These are phyloP conservation scores for Idaea straminata DNA, from an alignment of 2,888 invertebrate species.

Conservation along the genomic window DNA sequence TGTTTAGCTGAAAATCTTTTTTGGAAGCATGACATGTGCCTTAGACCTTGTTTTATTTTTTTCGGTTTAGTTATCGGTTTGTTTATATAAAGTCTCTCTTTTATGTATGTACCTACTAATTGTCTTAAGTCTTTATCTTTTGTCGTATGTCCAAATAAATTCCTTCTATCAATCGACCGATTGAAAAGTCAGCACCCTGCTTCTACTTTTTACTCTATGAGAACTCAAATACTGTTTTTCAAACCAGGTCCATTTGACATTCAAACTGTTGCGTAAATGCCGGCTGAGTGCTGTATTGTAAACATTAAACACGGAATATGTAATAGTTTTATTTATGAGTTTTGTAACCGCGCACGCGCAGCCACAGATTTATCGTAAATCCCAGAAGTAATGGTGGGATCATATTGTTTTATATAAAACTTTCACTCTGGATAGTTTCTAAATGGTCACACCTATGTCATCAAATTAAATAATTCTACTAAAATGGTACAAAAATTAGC, in stretches of 20 bases:
- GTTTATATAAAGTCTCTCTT: too few relatives aligned
- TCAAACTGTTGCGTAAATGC: conserved; percentile 61
- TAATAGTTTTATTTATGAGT: conserved; percentile 51
- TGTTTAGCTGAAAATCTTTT: too few relatives aligned
- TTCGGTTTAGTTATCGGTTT: too few relatives aligned
- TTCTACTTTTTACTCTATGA: conserved; percentile 26
- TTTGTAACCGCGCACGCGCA: conserved; percentile 43
- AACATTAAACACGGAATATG: conserved; percentile 48
- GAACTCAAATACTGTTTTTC: conserved; percentile 57
- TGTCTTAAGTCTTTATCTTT: too few relatives aligned
- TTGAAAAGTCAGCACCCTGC: neutral
- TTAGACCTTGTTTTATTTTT: too few relatives aligned
- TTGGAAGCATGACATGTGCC: too few relatives aligned
- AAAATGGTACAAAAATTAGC: too few relatives aligned
- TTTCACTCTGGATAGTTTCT: conserved; percentile 9
- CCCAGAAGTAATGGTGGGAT: neutral
- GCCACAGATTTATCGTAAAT: conserved; percentile 10
- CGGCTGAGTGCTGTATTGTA: conserved; percentile 41
- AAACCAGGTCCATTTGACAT: conserved; percentile 63
- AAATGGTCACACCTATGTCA: too few relatives aligned
- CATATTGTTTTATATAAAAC: conserved; percentile 18
- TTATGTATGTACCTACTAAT: too few relatives aligned
- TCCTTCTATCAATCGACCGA: neutral
- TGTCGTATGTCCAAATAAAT: too few relatives aligned
- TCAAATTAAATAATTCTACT: too few relatives aligned